Conservation (phyloP, 23 tunicate species). For the Aplidium turbinatum region DNA sequence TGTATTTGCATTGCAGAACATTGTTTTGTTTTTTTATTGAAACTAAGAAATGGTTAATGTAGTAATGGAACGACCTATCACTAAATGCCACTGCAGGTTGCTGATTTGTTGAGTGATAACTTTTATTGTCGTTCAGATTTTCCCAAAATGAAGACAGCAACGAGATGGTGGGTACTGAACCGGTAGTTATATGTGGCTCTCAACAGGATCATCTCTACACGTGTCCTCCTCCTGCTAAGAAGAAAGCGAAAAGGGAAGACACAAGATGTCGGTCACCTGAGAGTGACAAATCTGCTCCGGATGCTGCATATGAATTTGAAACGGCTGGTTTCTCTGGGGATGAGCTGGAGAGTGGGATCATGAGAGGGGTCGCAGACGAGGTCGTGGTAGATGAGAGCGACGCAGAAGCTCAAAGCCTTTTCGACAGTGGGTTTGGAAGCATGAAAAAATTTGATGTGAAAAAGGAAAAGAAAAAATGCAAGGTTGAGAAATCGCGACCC, state of each 20-base stretch:
- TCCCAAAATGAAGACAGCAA: constrained; percentile 10
- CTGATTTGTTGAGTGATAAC: too few relatives aligned
- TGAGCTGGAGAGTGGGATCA: constrained; percentile 34
- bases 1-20: too few relatives aligned
- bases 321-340: constrained; percentile 53
- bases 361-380: constrained; percentile 24
- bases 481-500: too few relatives aligned
- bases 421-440: constrained; percentile 89
- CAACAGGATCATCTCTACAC: constrained; percentile 79
- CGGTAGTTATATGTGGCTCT: constrained; percentile 54
- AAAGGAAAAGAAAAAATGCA: neutral
- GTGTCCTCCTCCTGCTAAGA: constrained; percentile 9
- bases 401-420: constrained; percentile 35
- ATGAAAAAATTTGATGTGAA: constrained; percentile 27
- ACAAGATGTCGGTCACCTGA: constrained; percentile 70
- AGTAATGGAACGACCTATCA: too few relatives aligned
- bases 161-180: constrained; percentile 33
- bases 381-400: constrained; percentile 16
- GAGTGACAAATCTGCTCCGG: constrained; percentile 93
- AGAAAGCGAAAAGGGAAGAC: constrained; percentile 6
- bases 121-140: constrained; percentile 7
- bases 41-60: too few relatives aligned
- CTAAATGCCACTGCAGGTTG: too few relatives aligned
- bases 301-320: constrained; percentile 95
- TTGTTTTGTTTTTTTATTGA: too few relatives aligned